These are phyloP conservation scores for Pitta sordida DNA, from an alignment of 2,113 vertebrate species.

Conservation along the genomic window DNA sequence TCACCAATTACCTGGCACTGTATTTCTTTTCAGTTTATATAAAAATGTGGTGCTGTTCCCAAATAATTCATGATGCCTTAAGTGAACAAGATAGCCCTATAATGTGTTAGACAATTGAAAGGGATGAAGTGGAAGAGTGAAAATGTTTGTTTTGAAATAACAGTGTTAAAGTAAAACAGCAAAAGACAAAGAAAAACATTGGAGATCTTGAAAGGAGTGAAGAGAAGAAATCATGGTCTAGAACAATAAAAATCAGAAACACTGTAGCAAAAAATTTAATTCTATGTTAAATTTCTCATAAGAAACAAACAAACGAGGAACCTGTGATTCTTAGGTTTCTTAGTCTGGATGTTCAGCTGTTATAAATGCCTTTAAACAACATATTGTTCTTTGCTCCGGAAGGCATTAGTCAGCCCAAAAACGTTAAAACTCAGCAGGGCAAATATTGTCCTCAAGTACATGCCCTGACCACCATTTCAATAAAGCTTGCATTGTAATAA, in stretches of 20 bases:
- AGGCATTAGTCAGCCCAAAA: background rate
- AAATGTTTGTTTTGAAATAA: slow-evolving; percentile 38
- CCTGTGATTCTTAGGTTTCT: background rate
- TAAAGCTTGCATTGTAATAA: too few relatives aligned
- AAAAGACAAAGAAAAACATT: slow-evolving; percentile 9
- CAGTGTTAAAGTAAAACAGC: slow-evolving; percentile 18
- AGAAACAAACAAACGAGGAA: background rate
- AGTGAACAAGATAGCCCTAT: background rate
- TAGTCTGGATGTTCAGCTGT: background rate
- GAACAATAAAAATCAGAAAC: background rate
- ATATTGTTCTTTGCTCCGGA: background rate
- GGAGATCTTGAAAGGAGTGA: background rate
- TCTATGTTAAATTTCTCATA: background rate
- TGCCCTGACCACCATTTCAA: background rate
- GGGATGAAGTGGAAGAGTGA: slow-evolving; percentile 58
- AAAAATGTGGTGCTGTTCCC: slow-evolving; percentile 27
- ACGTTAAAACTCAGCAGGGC: background rate
- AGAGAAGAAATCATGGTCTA: background rate
- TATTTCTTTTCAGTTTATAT: slow-evolving; percentile 4
- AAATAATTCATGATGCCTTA: slow-evolving; percentile 53
- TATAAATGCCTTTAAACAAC: background rate
- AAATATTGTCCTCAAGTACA: background rate
- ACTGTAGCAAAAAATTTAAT: background rate
- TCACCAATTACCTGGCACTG: slow-evolving; percentile 43
- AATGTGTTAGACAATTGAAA: slow-evolving; percentile 53